These are phyloP conservation scores for Drosophila albomicans DNA, from an alignment of 1,140 invertebrate species.

Conservation along the genomic window DNA sequence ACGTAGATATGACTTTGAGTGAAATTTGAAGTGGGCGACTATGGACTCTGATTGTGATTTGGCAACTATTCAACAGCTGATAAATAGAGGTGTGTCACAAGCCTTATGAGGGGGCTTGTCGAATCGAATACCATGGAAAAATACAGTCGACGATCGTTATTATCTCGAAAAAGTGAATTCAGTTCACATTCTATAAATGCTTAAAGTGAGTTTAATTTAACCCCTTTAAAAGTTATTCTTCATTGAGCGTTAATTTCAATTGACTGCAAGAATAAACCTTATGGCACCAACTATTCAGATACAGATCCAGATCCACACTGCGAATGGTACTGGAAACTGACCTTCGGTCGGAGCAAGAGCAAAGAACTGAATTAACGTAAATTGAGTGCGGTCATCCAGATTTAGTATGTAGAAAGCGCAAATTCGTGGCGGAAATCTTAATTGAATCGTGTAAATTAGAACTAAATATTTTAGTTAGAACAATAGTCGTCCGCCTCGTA, in stretches of 20 bases:
- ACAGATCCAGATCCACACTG: not conserved
- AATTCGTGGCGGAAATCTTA: slow-evolving; percentile 61
- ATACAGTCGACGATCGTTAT: not conserved
- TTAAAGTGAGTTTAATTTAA: slow-evolving; percentile 1
- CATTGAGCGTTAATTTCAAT: slow-evolving; percentile 21
- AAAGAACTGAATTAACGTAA: slow-evolving; percentile 55
- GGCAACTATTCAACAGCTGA: slow-evolving; percentile 7
- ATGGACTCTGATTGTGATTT: not conserved
- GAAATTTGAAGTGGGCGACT: not conserved
- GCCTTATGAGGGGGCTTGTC: slow-evolving; percentile 4
- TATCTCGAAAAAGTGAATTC: not conserved
- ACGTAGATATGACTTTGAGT: not conserved
- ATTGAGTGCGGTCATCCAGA: slow-evolving; percentile 55
- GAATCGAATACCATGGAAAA: not conserved
- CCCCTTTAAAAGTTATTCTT: not conserved
- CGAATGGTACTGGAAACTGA: not conserved
- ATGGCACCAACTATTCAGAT: slow-evolving; percentile 1
- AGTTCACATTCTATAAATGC: not conserved
- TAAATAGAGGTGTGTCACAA: slow-evolving; percentile 1
- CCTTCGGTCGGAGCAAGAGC: slow-evolving; percentile 8
- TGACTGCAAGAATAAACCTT: not conserved
- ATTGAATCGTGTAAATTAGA: slow-evolving; percentile 70
- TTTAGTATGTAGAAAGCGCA: slow-evolving; percentile 24
- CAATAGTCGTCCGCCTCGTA: slow-evolving; percentile 17
- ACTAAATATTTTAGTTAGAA: slow-evolving; percentile 40